Evolutionary conservation across 2,888 invertebrate genomes (phyloP), one percentile per base, ranked within the genome.

Genomic region (Liposcelis brunnea): DNA sequence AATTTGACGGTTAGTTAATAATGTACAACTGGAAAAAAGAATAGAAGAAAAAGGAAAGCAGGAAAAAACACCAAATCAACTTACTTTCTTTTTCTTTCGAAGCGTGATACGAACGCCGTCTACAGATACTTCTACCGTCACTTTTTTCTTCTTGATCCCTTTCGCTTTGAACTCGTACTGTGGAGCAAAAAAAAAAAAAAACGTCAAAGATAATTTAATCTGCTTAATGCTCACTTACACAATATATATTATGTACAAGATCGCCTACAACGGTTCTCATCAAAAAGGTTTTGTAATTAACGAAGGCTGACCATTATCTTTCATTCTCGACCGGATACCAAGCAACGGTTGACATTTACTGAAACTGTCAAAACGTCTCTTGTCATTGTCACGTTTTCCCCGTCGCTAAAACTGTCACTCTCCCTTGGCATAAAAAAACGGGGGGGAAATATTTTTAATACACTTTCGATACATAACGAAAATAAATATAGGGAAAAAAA

Each of bases 161-260:
- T 90, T 89, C 54, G 94, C 85, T 72, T 97, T 97, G 72, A 94
- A 97, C 67, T 98, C 97, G 67, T 94, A 94, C 94, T 97, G 76
- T n/a, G n/a, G n/a, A 50, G 74, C 76, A 55, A 51, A 55, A 60
- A 58, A 54, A 51, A 51, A 54, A 48, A 48, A 48, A 54, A 51
- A 48, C 26, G 8, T 6, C 5, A 26, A 4, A 8, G 26, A 8
- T 6, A 26, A 26, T 46, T 43, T 49, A 49, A 47, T 40, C 37
- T 35, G 26, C 14, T 43, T 40, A 42, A 47, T 38, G 40, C 42
- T 31, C 12, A 14, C 8, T 44, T 47, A 26, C 46, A 34, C 42
- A 16, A 47, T 48, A 42, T 47, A 46, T 38, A 42, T 50, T 47
- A 52, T 48, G 32, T 47, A 47, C 42, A 21, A 46, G 48, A 48